Evolutionary conservation across 1,140 invertebrate genomes (phyloP).

Genomic region (Hylaeus volcanicus): DNA sequence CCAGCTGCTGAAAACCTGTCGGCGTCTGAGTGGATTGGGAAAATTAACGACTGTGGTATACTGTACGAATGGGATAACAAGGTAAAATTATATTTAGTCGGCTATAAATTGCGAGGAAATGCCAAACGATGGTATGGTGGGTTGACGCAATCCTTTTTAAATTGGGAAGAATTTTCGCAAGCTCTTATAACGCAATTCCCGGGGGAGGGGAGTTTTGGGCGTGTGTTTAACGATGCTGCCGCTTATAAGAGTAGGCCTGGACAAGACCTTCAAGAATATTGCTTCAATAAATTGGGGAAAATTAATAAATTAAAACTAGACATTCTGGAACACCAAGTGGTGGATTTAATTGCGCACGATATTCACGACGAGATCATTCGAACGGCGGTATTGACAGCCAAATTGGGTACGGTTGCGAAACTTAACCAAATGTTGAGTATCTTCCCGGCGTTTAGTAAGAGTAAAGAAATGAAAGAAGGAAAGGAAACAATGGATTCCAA

Average conservation of each 20-base stretch:
- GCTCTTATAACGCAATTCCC: neutral
- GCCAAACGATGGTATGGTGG: neutral
- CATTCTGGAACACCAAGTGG: neutral
- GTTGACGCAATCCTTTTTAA: neutral
- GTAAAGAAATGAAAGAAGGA: neutral
- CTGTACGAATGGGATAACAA: neutral
- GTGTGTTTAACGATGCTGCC: neutral
- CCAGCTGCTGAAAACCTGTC: neutral
- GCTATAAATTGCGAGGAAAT: neutral
- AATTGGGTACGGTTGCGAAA: neutral
- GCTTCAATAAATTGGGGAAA: neutral
- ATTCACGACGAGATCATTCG: neutral
- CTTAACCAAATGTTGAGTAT: neutral
- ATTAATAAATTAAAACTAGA: neutral
- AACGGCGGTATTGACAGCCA: neutral
- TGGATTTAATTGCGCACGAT: neutral
- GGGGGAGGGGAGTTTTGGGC: neutral
- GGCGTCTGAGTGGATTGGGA: neutral
- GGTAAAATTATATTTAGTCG: neutral
- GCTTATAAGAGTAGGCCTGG: neutral
- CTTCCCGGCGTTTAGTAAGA: neutral
- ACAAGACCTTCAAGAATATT: neutral
- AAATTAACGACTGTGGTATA: neutral
- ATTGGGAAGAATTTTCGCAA: neutral
- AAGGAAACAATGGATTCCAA: neutral